Evolutionary conservation across 2,888 invertebrate species (phyloP), one percentile per base, ranked within the genome.

Genomic region (Psylliodes chrysocephalus): DNA sequence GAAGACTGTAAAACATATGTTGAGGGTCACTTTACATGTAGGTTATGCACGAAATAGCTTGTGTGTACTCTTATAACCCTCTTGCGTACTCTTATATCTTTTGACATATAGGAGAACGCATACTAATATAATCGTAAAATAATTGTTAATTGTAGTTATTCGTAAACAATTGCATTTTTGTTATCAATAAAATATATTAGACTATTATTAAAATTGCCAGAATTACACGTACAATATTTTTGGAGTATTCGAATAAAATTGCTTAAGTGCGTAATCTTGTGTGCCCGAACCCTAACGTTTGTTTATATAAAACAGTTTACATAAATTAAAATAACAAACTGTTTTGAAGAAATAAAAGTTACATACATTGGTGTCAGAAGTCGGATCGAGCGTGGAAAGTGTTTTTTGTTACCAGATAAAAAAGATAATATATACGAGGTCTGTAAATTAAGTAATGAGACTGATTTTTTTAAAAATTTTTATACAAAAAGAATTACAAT

Each of bases 1-100:
- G 28, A 28, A 51, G 28, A 51, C 17, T 51, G 51, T 51, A 12
- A 28, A 51, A 33, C 51, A 28, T 51, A 51, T 51, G 28, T 46
- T 46, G n/a, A 19, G 46, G 22, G 46, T 46, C 46, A 46, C 46
- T 46, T 46, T 46, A 17, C 46, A 46, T 46, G 46, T 10, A 22
- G 19, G 18, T 46, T 46, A 46, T 46, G 46, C 46, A 46, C n/a
- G 19, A 46, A 46, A 46, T 19, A 46, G 19, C 19, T 46, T 22
- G 2, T 46, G 46, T 10, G 22, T 46, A 46, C 46, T 28, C 28
- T 28, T 28, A 28, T 28, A 28, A 28, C 28, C 28, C 28, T 28
- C 28, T 6, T 28, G 28, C 28, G 28, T 28, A 28, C 28, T 28
- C 28, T 28, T 28, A 7, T 28, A 28, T 28, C 28, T 28, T 28